These are phyloP conservation scores for honey bee (Apis mellifera) DNA, from an alignment of 1,140 invertebrate genomes.

Conservation along the genomic window Amel_HAv3.1 CM009935.2:8537501-8538000, in stretches of 20 bases:
- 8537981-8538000: neutral
- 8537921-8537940: constrained; percentile 63
- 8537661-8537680: constrained; percentile 67
- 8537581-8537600: constrained; percentile 66
- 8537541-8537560: constrained; percentile 84
- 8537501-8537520: constrained; percentile 84
- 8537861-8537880: constrained; percentile 68
- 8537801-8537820: neutral
- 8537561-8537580: constrained; percentile 73
- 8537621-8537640: neutral
- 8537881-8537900: constrained; percentile 68
- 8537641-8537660: neutral
- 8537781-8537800: constrained; percentile 48
- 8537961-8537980: neutral
- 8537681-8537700: constrained; percentile 56
- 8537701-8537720: constrained; percentile 75
- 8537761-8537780: constrained; percentile 75
- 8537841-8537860: constrained; percentile 66
- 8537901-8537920: constrained; percentile 64
- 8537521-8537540: constrained; percentile 83
- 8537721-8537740: constrained; percentile 75
- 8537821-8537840: constrained; percentile 6
- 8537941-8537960: constrained; percentile 57
- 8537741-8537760: constrained; percentile 83
- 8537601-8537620: constrained; percentile 26